Conservation (phyloP, 2,113 vertebrate species). For the Chaetodon trifascialis region DNA sequence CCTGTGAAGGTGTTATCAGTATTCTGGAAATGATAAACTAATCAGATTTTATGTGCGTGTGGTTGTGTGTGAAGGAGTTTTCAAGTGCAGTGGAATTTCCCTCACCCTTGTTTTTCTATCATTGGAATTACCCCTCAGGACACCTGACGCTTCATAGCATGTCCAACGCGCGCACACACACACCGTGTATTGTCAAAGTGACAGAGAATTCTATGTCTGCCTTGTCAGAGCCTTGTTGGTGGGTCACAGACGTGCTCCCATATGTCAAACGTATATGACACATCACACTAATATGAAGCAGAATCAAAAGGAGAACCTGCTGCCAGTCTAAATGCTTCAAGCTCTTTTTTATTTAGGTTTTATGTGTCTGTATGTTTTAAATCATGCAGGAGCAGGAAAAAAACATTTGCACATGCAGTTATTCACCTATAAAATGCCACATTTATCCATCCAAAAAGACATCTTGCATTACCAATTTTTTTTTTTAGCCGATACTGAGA, state of each 20-base stretch:
- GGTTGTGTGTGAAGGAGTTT: slow-evolving; percentile 31
- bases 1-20: slow-evolving; percentile 28
- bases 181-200: slow-evolving; percentile 40
- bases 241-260: slow-evolving; percentile 26
- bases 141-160: slow-evolving; percentile 58
- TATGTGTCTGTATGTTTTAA: background rate
- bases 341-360: background rate
- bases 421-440: background rate
- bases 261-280: slow-evolving; percentile 36
- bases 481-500: background rate
- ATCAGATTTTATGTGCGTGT: slow-evolving; percentile 55
- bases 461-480: background rate
- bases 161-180: slow-evolving; percentile 22
- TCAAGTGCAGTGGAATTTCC: slow-evolving; percentile 68
- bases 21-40: slow-evolving; percentile 58
- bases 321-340: background rate
- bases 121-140: slow-evolving; percentile 75
- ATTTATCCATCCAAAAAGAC: background rate
- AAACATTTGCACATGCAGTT: background rate
- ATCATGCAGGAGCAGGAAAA: background rate
- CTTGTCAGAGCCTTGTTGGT: slow-evolving; percentile 36
- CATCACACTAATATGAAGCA: slow-evolving; percentile 42
- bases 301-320: slow-evolving; percentile 13
- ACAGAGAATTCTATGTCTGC: slow-evolving; percentile 49
- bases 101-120: slow-evolving; percentile 52